These are phyloP conservation scores for Lineus longissimus DNA, from an alignment of 1,140 invertebrate genomes.

Conservation along the genomic window DNA sequence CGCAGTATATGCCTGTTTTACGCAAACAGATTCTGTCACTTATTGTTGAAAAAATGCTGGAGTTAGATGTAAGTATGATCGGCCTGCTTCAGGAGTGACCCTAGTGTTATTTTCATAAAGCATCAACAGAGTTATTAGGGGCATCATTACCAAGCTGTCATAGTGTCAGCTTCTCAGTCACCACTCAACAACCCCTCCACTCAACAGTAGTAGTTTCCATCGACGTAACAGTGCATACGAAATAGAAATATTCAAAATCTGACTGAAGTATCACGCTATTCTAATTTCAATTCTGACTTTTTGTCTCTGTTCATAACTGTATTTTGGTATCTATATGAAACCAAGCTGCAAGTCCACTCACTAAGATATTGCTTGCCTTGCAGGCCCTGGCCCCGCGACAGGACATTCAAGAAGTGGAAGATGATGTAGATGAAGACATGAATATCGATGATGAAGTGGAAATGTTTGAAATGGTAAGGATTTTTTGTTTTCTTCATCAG, in stretches of 20 bases:
- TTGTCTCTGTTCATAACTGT: background rate
- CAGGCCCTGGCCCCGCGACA: constrained; percentile 27
- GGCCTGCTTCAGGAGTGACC: background rate
- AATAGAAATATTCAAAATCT: background rate
- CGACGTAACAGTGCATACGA: no score
- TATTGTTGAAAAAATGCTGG: constrained; percentile 66
- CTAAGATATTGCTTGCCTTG: constrained; percentile 20
- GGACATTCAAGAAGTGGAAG: constrained; percentile 22
- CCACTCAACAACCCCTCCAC: no score
- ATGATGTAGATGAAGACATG: constrained; percentile 21
- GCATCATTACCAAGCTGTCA: no score
- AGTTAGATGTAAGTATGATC: constrained; percentile 62
- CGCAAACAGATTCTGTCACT: constrained; percentile 62
- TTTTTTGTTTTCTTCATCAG: constrained; percentile 5
- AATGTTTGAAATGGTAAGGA: constrained; percentile 32
- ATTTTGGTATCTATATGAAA: constrained; percentile 1
- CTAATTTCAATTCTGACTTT: constrained; percentile 10
- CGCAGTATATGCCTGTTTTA: constrained; percentile 63
- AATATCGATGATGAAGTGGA: constrained; percentile 15
- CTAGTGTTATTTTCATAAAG: no score
- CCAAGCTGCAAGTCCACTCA: background rate
- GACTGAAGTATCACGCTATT: no score
- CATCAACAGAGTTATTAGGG: no score
- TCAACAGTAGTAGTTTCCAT: no score
- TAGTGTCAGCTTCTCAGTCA: no score